Evolutionary conservation across 2,113 vertebrate genomes (phyloP).

Genomic region (Toxostoma redivivum): DNA sequence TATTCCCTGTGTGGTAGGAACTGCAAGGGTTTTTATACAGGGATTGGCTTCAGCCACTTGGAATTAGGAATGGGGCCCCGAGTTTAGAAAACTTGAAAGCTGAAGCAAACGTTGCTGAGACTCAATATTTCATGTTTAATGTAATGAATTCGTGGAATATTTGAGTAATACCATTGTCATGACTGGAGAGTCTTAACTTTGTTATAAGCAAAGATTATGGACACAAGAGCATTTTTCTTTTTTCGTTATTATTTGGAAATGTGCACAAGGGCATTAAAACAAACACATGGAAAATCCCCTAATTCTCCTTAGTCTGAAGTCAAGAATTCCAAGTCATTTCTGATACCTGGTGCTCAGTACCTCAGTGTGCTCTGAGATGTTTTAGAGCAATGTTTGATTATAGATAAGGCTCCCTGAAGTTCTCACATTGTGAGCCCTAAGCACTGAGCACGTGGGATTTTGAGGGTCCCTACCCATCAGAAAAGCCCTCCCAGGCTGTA

Average conservation of each 20-base stretch:
- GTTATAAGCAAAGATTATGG: neutral
- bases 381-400: neutral
- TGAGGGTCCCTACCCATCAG: neutral
- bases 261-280: slow-evolving; percentile 49
- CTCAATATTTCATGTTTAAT: neutral
- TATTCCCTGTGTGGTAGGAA: neutral
- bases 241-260: slow-evolving; percentile 45
- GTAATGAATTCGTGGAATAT: slow-evolving; percentile 26
- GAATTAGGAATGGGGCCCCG: neutral
- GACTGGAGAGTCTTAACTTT: slow-evolving; percentile 2
- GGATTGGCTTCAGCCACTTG: neutral
- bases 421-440: neutral
- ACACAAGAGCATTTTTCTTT: slow-evolving; percentile 44
- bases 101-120: neutral
- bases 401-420: neutral
- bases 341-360: neutral
- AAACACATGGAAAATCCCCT: slow-evolving; percentile 46
- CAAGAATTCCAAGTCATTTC: slow-evolving; percentile 48
- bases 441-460: neutral
- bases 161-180: neutral
- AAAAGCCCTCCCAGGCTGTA: neutral
- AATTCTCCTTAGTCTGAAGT: slow-evolving; percentile 47
- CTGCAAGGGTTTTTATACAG: neutral
- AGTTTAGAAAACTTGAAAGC: neutral
- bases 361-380: neutral